Base-by-base conservation (phyloP, 2,888 invertebrate genomes). In the Apamea monoglypha region DNA sequence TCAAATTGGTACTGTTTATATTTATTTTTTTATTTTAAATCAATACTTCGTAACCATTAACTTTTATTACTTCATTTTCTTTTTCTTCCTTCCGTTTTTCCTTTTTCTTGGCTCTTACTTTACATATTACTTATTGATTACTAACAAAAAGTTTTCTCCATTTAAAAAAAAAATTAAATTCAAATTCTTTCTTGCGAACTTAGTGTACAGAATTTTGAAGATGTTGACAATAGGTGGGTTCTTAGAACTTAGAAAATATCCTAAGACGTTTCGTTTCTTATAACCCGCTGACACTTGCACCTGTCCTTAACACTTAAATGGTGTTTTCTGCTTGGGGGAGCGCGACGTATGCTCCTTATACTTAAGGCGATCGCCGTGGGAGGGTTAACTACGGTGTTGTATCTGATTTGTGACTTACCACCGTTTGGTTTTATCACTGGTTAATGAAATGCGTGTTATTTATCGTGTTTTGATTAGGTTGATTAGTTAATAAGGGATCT, bases 261-360 rank as follows among this genome's bases (percentile, higher is more conserved):
- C 2, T 16, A 82, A 83, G 80, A 80, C 44, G 73, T 61, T 59
- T 63, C 21, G 10, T 76, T 68, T 76, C 78, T 86, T 77, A n/a
- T 10, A 76, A 44, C 16, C 64, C 89, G 90, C 90, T 76, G 0
- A 1, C 76, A 91, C 82, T 87, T 29, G 74, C 77, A 78, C 90
- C 91, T 68, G 76, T 87, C 85, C 90, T 83, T 87, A 91, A 92
- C 87, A 90, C 94, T 94, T 92, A 94, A 95, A 94, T 94, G 93
- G 90, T 94, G 91, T 95, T 96, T 95, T 94, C 93, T 94, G 95
- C 92, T 94, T 91, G 90, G 91, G 93, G 93, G 93, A 94, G 94
- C 94, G 91, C 89, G 93, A 93, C 95, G 95, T 94, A 93, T 94
- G 94, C 91, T 92, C 92, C 91, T 93, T 91, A 92, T 92, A 92